Evolutionary conservation across 2,113 vertebrate genomes (phyloP).

Genomic region (Trogon surrucura): DNA sequence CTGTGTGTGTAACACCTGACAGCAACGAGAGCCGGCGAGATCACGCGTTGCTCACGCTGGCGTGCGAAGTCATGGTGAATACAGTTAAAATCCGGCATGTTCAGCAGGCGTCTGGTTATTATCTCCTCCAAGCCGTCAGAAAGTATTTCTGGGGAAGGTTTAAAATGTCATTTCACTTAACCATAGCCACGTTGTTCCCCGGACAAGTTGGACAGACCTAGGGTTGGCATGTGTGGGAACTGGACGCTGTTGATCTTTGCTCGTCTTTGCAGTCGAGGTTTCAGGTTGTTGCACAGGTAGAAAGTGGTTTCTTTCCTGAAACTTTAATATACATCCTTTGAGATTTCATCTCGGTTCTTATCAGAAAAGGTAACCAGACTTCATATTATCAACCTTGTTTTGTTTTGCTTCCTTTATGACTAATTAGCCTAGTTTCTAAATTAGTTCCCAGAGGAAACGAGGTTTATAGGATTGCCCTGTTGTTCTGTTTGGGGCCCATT

Average conservation of each 20-base stretch:
- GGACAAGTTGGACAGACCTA: background rate
- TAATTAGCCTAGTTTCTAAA: background rate
- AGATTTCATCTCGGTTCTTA: background rate
- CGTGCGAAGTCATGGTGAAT: background rate
- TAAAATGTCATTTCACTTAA: background rate
- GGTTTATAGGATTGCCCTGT: background rate
- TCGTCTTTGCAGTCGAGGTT: background rate
- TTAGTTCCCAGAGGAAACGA: background rate
- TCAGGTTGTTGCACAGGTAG: background rate
- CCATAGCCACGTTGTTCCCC: background rate
- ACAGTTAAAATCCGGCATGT: background rate
- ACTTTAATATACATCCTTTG: background rate
- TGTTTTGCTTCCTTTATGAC: slow-evolving; percentile 5
- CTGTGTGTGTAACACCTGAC: background rate
- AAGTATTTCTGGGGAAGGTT: background rate
- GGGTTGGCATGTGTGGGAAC: background rate
- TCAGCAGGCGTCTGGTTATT: background rate
- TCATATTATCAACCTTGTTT: slow-evolving; percentile 10
- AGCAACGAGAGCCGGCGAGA: background rate
- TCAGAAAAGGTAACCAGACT: slow-evolving; percentile 1
- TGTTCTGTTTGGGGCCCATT: background rate
- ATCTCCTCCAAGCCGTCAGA: background rate
- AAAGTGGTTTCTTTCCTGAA: background rate
- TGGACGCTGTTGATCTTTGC: background rate
- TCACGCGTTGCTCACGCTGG: background rate